These are phyloP conservation scores for Clarias platycephalus DNA, from an alignment of 2,797 vertebrate species.

Conservation along the genomic window DNA sequence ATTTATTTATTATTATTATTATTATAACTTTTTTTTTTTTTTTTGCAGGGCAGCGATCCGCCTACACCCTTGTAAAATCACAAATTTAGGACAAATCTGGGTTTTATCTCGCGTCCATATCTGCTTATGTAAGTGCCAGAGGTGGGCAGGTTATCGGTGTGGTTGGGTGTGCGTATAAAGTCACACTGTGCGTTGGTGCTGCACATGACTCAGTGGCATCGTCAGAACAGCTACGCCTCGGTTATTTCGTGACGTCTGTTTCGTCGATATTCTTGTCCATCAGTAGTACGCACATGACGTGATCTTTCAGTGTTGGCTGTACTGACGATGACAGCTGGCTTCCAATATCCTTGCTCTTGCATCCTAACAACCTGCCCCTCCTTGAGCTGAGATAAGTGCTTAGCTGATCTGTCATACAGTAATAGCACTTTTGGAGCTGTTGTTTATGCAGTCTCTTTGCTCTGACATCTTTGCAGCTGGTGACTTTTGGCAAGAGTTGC, in stretches of 20 bases:
- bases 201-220: background rate
- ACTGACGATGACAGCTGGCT: constrained; percentile 39
- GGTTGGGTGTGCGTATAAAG: background rate
- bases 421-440: constrained; percentile 24
- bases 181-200: too few relatives aligned
- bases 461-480: background rate
- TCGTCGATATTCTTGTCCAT: constrained; percentile 32
- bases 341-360: constrained; percentile 44
- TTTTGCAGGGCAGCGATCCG: background rate
- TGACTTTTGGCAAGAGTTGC: constrained; percentile 15
- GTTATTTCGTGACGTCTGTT: constrained; percentile 41
- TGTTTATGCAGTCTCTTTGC: constrained; percentile 11
- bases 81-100: constrained; percentile 39
- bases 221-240: too few relatives aligned
- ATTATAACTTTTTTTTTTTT: background rate
- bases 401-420: constrained; percentile 46
- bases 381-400: background rate
- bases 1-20: too few relatives aligned
- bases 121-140: constrained; percentile 16
- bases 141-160: background rate
- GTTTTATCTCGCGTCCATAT: constrained; percentile 32
- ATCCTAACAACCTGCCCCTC: background rate
- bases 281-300: constrained; percentile 23
- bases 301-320: constrained; percentile 40
- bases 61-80: constrained; percentile 35